Evolutionary conservation across 2,113 vertebrate genomes (phyloP).

Genomic region (Alces alces): DNA sequence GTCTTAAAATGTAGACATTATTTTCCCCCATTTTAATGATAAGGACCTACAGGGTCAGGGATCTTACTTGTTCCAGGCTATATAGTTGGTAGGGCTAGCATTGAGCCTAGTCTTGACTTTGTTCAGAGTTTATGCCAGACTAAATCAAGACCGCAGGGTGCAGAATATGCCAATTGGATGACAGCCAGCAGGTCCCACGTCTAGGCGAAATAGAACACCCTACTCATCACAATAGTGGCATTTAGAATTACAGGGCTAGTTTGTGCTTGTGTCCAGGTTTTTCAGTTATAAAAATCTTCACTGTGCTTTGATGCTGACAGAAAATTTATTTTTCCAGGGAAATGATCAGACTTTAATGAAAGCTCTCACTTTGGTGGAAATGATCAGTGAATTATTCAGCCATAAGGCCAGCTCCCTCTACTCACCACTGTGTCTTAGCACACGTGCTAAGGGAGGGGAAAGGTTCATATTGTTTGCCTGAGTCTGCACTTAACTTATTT

Average conservation of each 20-base stretch:
- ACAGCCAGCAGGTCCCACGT: accelerated
- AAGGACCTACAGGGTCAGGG: not conserved
- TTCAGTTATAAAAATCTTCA: not conserved
- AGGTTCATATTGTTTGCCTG: not conserved
- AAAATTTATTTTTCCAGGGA: not conserved
- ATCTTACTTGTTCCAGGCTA: not conserved
- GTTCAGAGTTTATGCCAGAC: not conserved
- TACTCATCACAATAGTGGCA: not conserved
- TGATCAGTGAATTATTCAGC: not conserved
- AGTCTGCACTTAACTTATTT: not conserved
- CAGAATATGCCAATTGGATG: not conserved
- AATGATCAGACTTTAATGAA: not conserved
- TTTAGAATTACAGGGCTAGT: not conserved
- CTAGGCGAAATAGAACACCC: not conserved
- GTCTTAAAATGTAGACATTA: not conserved
- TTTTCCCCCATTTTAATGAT: not conserved
- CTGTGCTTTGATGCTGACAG: not conserved
- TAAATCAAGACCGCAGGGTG: accelerated
- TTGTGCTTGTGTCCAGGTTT: not conserved
- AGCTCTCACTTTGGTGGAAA: not conserved
- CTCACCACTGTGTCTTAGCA: not conserved
- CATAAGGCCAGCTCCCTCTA: not conserved
- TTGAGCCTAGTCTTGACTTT: not conserved
- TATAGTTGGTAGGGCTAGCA: not conserved
- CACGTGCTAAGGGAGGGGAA: not conserved